Base-by-base conservation (phyloP, 2,888 invertebrate genomes). In the Nymphalis urticae region DNA sequence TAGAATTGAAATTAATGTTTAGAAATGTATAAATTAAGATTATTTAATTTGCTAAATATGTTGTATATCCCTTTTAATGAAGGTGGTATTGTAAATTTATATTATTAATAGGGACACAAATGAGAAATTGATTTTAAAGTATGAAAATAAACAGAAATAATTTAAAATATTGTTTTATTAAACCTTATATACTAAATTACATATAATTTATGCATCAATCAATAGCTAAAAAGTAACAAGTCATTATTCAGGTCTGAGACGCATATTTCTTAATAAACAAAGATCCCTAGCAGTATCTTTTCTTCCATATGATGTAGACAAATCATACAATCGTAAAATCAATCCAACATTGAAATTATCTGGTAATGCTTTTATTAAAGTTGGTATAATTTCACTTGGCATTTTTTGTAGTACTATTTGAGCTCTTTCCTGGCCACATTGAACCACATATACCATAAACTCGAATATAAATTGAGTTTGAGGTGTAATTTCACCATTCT, bases 201-300 rank as follows among this genome's bases (percentile, higher is more conserved):
- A 53, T 53, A 6, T 8, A 36, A 51, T 32, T 7, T 19, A 51
- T 32, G 48, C 32, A 32, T 16, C 7, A 16, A 13, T 13, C 42
- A 42, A 9, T 6, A 24, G 47, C 16, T 24, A 27, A 27, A 24
- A 58, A 36, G 32, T 19, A 54, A 54, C 16, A 19, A 21, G 19
- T 9, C 42, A 64, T 80, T 80, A 94, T 67, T 92, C 92, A 24
- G 94, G 94, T 79, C 94, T 94, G 48, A 97, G 88, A 77, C 95
- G 94, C 92, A 97, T 96, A 88, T 97, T 97, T 73, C 97, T 94
- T 79, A 97, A 94, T 80, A 98, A 94, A 84, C 98, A 97, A 69
- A 98, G 91, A 86, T 97, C 97, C 79, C 97, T 95, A 0, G 98
- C 97, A 65, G 97, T 97, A 69, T 96, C 95, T 82, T 96, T 96